These are phyloP conservation scores for Axis porcinus DNA, from an alignment of 2,113 vertebrate species.

Conservation along the genomic window DNA sequence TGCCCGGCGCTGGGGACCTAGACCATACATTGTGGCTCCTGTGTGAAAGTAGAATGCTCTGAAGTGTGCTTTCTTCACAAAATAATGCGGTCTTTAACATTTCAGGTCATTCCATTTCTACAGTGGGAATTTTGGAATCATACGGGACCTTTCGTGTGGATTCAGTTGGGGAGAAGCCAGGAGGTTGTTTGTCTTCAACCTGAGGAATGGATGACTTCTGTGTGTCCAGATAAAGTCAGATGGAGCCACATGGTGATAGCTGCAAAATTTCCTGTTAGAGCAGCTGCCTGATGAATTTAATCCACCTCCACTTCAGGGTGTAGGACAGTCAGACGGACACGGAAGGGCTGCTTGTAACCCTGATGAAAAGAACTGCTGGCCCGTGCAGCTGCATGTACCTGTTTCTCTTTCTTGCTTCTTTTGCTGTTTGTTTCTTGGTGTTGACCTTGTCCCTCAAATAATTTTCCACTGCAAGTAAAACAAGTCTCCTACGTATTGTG, in stretches of 20 bases:
- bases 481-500: slow-evolving; percentile 79
- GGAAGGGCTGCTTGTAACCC: slow-evolving; percentile 90
- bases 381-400: slow-evolving; percentile 88
- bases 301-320: slow-evolving; percentile 86
- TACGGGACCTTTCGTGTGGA: slow-evolving; percentile 83
- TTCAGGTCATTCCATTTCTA: slow-evolving; percentile 87
- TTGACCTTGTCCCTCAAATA: slow-evolving; percentile 46
- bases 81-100: slow-evolving; percentile 87
- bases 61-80: slow-evolving; percentile 86
- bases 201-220: slow-evolving; percentile 81
- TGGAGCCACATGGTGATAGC: slow-evolving; percentile 84
- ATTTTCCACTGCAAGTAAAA: slow-evolving; percentile 77
- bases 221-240: slow-evolving; percentile 84
- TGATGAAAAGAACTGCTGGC: slow-evolving; percentile 79
- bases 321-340: slow-evolving; percentile 57
- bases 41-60: slow-evolving; percentile 88
- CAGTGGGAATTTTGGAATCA: slow-evolving; percentile 82
- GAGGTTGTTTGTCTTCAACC: slow-evolving; percentile 76
- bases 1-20: slow-evolving; percentile 85
- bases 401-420: slow-evolving; percentile 79
- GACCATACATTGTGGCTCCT: slow-evolving; percentile 93
- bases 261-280: slow-evolving; percentile 88
- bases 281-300: slow-evolving; percentile 88
- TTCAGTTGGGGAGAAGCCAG: slow-evolving; percentile 80
- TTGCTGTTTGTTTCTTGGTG: slow-evolving; percentile 83